A percentile compares a stretch with the other conserved stretches of the same genome.
These are phyloP conservation scores for Penaeus monodon DNA, from an alignment of 2,888 invertebrate genomes.

Conservation along the genomic window DNA sequence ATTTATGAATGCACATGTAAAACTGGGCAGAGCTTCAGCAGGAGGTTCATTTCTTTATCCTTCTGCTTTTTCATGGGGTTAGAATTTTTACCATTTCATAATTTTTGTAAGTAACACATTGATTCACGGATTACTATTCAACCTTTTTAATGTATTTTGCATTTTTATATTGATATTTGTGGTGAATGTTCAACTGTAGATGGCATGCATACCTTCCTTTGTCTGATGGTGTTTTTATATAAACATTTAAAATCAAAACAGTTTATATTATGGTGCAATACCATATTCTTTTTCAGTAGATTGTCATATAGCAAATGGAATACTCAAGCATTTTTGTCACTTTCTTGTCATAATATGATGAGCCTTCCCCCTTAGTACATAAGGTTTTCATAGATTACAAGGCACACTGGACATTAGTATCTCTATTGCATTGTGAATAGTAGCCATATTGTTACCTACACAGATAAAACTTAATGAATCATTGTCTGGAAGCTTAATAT, in stretches of 20 bases:
- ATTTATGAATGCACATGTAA: no score
- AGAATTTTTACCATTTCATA: slow-evolving; percentile 37
- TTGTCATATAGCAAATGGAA: slow-evolving; percentile 13
- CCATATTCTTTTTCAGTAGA: slow-evolving; percentile 17
- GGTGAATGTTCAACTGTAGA: slow-evolving; percentile 43
- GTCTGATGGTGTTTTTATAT: slow-evolving; percentile 28
- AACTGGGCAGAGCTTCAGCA: no score
- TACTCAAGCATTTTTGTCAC: slow-evolving; percentile 42
- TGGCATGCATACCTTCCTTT: slow-evolving; percentile 27
- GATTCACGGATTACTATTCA: slow-evolving; percentile 25
- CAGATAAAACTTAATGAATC: no score
- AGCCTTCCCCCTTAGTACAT: slow-evolving; percentile 3
- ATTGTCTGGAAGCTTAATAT: no score
- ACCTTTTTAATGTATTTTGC: slow-evolving; percentile 49
- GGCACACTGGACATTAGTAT: no score
- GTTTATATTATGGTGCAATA: slow-evolving; percentile 27
- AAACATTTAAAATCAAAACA: slow-evolving; percentile 48
- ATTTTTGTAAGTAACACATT: slow-evolving; percentile 26
- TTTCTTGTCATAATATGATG: slow-evolving; percentile 37
- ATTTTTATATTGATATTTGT: slow-evolving; percentile 55
- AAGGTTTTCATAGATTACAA: no score
- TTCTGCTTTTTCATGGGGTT: slow-evolving; percentile 16
- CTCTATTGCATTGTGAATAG: no score
- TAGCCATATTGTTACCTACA: no score
- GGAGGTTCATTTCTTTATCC: slow-evolving; percentile 4